Base-by-base conservation (phyloP, 1,140 invertebrate genomes). In the Pygmarrhopalites habei region DNA sequence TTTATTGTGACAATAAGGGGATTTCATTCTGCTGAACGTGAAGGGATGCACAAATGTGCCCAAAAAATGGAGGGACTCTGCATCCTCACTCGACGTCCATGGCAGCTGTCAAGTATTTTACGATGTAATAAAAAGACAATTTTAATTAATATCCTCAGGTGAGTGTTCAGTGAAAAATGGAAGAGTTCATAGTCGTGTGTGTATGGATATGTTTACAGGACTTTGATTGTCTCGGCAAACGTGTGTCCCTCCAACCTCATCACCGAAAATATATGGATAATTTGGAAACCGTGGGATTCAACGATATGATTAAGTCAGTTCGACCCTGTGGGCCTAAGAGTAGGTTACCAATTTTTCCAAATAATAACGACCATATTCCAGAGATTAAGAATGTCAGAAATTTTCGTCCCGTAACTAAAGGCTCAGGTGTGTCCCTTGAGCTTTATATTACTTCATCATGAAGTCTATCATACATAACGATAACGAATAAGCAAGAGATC, bases 31-130 rank as follows among this genome's bases (percentile, higher is more conserved):
- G 4, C 30, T 63, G 5, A 57, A 44, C 17, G 43, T 63, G 4
- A 65, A 68, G 43, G 67, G 67, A n/a, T 68, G 67, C 32, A 65
- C 62, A 30, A 68, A 68, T 46, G 67, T 68, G 26, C 67, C 67
- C 12, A 29, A 65, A 17, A 65, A 68, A 41, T 68, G 67, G 67
- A 52, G 64, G 15, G 64, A 65, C 32, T 58, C 60, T 35, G 67
- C 67, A 0, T 53, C 63, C 4, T 65, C 62, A 5, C 12, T 68
- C 2, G 67, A 68, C 26, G 64, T 63, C 39, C 67, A 68, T 55
- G 67, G 67, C 14, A 62, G 60, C 32, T 68, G 67, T 44, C 32
- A 65, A 21, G 61, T 58, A 28, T 65, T 68, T 21, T 68, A 64
- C 21, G 67, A 68, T 28, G n/a, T n/a, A n/a, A n/a, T n/a, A n/a